These are phyloP conservation scores for Sycophila sp. DNA, from an alignment of 1,140 invertebrate species.

Conservation along the genomic window DNA sequence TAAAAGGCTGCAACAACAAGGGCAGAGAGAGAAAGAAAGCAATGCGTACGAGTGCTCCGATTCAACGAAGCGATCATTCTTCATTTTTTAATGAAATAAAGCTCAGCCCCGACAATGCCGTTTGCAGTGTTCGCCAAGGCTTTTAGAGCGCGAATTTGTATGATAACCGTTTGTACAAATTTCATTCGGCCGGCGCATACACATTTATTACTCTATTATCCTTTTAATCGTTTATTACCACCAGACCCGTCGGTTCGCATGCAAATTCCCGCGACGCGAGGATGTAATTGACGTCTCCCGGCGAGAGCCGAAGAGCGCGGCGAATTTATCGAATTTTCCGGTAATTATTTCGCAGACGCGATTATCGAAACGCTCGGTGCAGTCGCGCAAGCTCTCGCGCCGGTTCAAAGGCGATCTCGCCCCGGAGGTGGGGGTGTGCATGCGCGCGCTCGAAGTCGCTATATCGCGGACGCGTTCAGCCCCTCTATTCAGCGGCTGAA, in stretches of 20 bases:
- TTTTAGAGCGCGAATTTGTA: no score
- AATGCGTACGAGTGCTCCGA: no score
- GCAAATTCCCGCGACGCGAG: background rate
- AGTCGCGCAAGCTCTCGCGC: background rate
- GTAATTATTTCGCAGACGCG: slow-evolving; percentile 33
- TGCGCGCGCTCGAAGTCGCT: background rate
- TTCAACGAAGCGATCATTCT: no score
- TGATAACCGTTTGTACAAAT: background rate
- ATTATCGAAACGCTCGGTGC: slow-evolving; percentile 16
- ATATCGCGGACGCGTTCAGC: background rate
- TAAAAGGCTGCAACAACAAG: no score
- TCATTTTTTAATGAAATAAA: background rate
- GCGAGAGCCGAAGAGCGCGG: background rate
- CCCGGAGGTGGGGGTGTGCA: background rate
- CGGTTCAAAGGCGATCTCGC: slow-evolving; percentile 8
- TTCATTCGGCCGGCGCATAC: background rate
- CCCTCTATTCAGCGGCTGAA: background rate
- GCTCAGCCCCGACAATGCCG: no score
- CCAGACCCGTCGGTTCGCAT: slow-evolving; percentile 16
- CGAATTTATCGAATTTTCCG: slow-evolving; percentile 35
- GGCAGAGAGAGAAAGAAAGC: no score
- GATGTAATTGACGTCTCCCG: slow-evolving; percentile 15
- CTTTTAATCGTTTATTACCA: slow-evolving; percentile 17
- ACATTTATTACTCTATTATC: slow-evolving; percentile 26
- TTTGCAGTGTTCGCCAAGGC: no score